Evolutionary conservation across 92 coral and sea anemone species (phyloP), one percentile per base, ranked within the genome.

Genomic region (Porites divaricata): DNA sequence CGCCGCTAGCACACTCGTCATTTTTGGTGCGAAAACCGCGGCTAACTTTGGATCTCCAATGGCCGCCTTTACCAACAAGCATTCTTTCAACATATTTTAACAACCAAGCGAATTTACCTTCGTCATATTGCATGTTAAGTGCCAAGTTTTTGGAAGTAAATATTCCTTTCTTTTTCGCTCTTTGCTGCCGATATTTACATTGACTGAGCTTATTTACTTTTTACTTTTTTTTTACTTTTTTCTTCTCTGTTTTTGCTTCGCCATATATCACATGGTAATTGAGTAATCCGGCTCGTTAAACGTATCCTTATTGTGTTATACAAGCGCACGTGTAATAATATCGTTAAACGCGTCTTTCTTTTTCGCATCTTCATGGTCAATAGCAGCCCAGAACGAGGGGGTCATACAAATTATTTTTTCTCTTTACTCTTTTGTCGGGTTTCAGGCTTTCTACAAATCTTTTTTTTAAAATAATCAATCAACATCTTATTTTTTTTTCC

Each of bases 1-100:
- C 11, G 45, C 45, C 45, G 45, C 45, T 35, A 35, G 45, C 45
- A 35, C 6, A 35, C 45, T 35, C 19, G 62, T 45, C n/a, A 14
- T 28, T 56, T 80, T 80, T 35, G 69, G 68, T 58, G 76, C 58
- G 53, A 28, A 69, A 19, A 25, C 6, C 21, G 16, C 35, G 64
- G 59, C 16, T 11, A 54, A 0, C 59, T 54, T 54, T 54, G 59
- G 59, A 53, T 54, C 14, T 11, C 16, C 59, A 15, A 54, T 54
- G 59, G 59, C 16, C 59, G 59, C 59, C 17, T 54, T 54, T 54
- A 54, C 59, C 45, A 35, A 2, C 45, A 35, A 35, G 45, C 45
- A 35, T 35, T 35, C 45, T 35, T 35, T 35, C 45, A 35, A 35
- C 3, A 35, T 35, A 35, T 35, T 35, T 35, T 35, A 35, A 35